Conservation (phyloP, 2,797 vertebrate genomes). For the Uromys caudimaculatus region DNA sequence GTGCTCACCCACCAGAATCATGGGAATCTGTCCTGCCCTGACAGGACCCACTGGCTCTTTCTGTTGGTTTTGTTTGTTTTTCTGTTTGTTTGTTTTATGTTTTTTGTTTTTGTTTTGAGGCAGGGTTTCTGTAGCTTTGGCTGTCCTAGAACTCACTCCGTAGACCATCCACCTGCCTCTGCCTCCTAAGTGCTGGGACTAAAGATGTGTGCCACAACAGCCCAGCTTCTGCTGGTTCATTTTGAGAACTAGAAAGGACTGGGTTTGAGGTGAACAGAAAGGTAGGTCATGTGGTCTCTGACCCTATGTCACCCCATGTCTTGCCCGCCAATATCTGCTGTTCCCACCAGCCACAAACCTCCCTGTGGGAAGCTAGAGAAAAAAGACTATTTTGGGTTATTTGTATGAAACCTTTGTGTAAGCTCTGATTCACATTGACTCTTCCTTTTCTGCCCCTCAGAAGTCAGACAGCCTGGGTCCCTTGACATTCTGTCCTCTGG, state of each 20-base stretch:
- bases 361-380: neutral
- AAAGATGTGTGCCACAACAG: neutral
- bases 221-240: neutral
- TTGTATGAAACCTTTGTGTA: constrained; percentile 12
- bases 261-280: neutral
- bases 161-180: neutral
- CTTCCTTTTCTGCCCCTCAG: constrained; percentile 56
- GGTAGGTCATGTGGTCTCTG: neutral
- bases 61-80: neutral
- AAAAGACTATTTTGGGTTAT: neutral
- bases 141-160: neutral
- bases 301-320: neutral
- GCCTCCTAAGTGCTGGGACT: neutral
- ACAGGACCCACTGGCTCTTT: neutral
- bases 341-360: neutral
- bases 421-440: constrained; percentile 39
- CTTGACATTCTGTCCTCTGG: neutral
- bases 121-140: neutral
- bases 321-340: neutral
- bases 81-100: too few species aligned
- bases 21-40: neutral
- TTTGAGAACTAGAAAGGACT: neutral
- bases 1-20: fast-evolving
- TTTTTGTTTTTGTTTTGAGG: too few species aligned
- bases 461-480: neutral